Evolutionary conservation across 2,888 invertebrate species (phyloP), one percentile per base, ranked within the genome.

Genomic region (Spilosoma lubricipeda): DNA sequence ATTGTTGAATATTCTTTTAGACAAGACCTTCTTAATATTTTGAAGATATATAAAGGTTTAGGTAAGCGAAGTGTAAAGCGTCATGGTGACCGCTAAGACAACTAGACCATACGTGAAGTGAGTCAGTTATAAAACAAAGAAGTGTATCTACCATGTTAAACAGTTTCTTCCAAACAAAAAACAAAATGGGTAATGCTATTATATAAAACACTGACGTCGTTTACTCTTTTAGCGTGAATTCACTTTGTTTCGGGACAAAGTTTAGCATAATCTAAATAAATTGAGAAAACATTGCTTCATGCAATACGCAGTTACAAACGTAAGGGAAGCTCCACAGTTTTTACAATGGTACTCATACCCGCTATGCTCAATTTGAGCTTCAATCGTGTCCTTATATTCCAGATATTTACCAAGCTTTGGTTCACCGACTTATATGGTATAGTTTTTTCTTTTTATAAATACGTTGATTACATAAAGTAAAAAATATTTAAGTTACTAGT

Each of bases 321-420:
- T 18, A 72, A 72, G 42, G 39, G 68, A 66, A 52, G 65, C 69
- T 59, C 63, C 71, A 70, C 63, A 66, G 52, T 70, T 73, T 48
- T 48, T 69, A 45, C 75, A 59, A 70, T 66, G n/a, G 74, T 65
- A 71, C 63, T 75, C 63, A 59, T 59, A 52, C 59, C 27, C 4
- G 59, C 70, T 45, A 20, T 36, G 78, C 76, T 78, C 64, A 70
- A 76, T 76, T 78, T 77, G 80, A 82, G 80, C 65, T 78, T 70
- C 77, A 78, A 72, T 77, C 77, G 74, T 76, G 67, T 72, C 67
- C 20, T 71, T 70, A 56, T 69, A 69, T 70, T 75, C 75, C 68
- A 80, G 79, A 82, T 83, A 82, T 83, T 84, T 76, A 76, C 80
- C 72, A 64, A 69, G 74, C 71, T 66, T 74, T 64, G 48, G 65